Conservation (phyloP, 2,797 vertebrate species). For the Tokudaia tokunoshimensis region DNA sequence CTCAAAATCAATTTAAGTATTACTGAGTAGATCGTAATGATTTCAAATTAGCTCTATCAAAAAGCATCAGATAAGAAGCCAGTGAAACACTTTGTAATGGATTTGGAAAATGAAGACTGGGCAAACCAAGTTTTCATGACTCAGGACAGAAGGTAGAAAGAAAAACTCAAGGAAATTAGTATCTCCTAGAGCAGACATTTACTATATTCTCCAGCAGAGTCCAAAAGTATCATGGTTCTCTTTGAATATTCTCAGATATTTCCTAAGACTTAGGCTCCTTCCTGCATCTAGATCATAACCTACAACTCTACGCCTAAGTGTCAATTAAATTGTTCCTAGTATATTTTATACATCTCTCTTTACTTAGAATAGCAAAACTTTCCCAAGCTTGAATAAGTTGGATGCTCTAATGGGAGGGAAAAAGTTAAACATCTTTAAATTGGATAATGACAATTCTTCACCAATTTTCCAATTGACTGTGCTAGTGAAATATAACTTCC, state of each 20-base stretch:
- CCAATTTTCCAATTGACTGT: slow-evolving; percentile 64
- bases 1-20: slow-evolving; percentile 42
- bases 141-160: slow-evolving; percentile 51
- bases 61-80: slow-evolving; percentile 43
- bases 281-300: slow-evolving; percentile 45
- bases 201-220: slow-evolving; percentile 56
- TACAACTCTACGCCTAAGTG: slow-evolving; percentile 15
- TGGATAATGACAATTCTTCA: slow-evolving; percentile 61
- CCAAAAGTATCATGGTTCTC: slow-evolving; percentile 56
- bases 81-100: slow-evolving; percentile 51
- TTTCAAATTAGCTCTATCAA: slow-evolving; percentile 38
- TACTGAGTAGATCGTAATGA: slow-evolving; percentile 6
- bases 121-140: slow-evolving; percentile 23
- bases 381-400: slow-evolving; percentile 11
- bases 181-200: slow-evolving; percentile 34
- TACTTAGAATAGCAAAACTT: slow-evolving; percentile 53
- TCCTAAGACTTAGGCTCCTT: slow-evolving; percentile 49
- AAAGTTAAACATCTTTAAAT: slow-evolving; percentile 65
- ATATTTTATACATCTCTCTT: slow-evolving; percentile 50
- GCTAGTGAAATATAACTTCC: slow-evolving; percentile 64
- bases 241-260: slow-evolving; percentile 53
- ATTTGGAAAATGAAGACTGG: slow-evolving; percentile 35
- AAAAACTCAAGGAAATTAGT: slow-evolving; percentile 55
- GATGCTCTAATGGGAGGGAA: slow-evolving; percentile 45
- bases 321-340: slow-evolving; percentile 36